Conservation (phyloP, 1,140 invertebrate genomes). For the Halictus rubicundus region DNA sequence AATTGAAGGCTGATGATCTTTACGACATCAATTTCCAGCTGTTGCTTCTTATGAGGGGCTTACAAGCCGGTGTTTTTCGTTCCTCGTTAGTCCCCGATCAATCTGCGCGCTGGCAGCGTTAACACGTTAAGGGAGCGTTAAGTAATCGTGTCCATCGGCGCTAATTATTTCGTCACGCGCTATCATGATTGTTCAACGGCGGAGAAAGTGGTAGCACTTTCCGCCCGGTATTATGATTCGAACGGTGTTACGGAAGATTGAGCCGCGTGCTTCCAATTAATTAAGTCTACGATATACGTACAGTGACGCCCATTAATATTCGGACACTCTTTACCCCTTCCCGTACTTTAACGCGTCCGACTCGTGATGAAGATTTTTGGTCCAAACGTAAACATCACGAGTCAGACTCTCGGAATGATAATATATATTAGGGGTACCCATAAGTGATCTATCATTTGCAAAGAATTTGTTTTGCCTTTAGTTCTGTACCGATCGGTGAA, state of each 20-base stretch:
- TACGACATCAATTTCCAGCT: not conserved
- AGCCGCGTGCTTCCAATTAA: not conserved
- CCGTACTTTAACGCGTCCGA: too few species aligned
- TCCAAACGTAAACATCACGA: too few species aligned
- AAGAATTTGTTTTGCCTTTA: too few species aligned
- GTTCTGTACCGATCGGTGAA: too few species aligned
- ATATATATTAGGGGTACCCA: too few species aligned
- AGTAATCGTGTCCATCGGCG: conserved; percentile 30
- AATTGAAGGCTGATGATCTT: conserved; percentile 9
- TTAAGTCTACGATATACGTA: not conserved
- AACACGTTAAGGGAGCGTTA: conserved; percentile 14
- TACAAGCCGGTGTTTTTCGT: not conserved
- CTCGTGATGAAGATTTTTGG: too few species aligned
- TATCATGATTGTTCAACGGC: conserved; percentile 28
- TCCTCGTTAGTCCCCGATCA: not conserved
- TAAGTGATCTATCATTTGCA: too few species aligned
- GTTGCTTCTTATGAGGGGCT: not conserved
- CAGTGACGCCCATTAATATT: not conserved
- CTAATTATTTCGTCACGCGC: conserved; percentile 41
- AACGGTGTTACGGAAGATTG: conserved; percentile 13
- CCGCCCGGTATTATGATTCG: conserved; percentile 36
- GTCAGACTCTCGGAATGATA: too few species aligned
- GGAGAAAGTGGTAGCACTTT: conserved; percentile 22
- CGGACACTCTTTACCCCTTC: too few species aligned
- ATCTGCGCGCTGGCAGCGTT: conserved; percentile 1